Conservation (phyloP, 2,113 vertebrate genomes). For the Podarcis raffonei region DNA sequence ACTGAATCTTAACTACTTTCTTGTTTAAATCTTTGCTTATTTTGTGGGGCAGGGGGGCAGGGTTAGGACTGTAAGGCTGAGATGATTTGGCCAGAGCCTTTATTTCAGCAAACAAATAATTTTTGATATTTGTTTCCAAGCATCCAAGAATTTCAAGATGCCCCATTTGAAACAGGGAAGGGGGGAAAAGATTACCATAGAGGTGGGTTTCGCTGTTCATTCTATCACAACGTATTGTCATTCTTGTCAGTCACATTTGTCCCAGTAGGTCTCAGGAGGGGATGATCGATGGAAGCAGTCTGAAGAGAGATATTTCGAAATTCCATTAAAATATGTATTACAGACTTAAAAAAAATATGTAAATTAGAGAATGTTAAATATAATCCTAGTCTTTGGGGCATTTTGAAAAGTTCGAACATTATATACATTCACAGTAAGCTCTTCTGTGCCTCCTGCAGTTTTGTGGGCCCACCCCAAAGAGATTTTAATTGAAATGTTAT, state of each 20-base stretch:
- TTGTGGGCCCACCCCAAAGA: too few relatives aligned
- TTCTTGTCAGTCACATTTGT: conserved; percentile 5
- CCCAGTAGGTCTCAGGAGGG: background rate
- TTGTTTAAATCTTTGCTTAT: background rate
- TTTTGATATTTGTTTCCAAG: too few relatives aligned
- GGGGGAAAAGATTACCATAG: background rate
- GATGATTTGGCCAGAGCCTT: background rate
- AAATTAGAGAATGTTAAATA: background rate
- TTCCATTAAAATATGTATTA: background rate
- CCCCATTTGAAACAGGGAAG: background rate
- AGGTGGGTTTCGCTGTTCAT: background rate
- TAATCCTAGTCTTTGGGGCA: background rate
- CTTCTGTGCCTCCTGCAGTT: background rate
- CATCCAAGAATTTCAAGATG: background rate
- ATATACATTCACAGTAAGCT: background rate
- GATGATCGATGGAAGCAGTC: background rate
- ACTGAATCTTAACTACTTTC: too few relatives aligned
- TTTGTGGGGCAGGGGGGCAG: background rate
- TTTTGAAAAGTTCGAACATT: background rate
- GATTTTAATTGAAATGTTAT: background rate
- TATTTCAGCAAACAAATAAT: background rate
- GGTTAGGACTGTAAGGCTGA: background rate
- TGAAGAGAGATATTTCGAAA: background rate
- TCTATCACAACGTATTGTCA: background rate
- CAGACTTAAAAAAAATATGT: background rate